phyloP scores from a whole-genome alignment of 2,888 invertebrate genomes.

The Frankliniella fusca region DNA sequence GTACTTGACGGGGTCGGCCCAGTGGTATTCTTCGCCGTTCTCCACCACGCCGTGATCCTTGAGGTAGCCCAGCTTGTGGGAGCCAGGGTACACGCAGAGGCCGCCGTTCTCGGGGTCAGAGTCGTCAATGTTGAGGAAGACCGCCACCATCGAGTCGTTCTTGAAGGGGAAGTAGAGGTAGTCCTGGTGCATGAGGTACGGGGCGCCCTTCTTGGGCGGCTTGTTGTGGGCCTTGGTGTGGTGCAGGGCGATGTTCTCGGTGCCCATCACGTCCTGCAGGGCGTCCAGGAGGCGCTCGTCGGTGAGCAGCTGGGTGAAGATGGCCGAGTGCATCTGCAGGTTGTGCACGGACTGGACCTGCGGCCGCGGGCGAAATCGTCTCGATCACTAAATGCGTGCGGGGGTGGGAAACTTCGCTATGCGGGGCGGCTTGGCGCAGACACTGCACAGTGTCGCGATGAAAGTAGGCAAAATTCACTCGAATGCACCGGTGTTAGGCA shows the following conservation, averaged over 20 bases:
- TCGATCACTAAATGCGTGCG: no score
- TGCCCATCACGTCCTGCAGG: constrained; percentile 54
- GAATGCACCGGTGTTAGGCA: no score
- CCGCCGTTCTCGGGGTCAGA: constrained; percentile 57
- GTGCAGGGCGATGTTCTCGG: constrained; percentile 55
- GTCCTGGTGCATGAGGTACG: constrained; percentile 60
- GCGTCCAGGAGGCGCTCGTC: constrained; percentile 53
- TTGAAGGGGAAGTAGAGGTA: constrained; percentile 59
- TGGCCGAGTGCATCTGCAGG: constrained; percentile 55
- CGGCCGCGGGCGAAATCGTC: background rate
- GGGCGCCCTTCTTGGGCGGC: constrained; percentile 56
- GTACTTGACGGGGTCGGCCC: constrained; percentile 43
- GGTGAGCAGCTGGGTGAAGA: constrained; percentile 52
- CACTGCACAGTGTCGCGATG: background rate
- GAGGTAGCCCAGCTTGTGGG: constrained; percentile 56
- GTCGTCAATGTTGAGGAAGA: constrained; percentile 56
- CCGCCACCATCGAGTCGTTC: constrained; percentile 56
- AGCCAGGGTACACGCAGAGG: constrained; percentile 57
- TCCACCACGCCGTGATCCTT: constrained; percentile 51
- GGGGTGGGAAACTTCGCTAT: no score
- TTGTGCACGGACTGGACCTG: constrained; percentile 59
- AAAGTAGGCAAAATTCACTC: no score
- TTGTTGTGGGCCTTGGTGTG: constrained; percentile 60
- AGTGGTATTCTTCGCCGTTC: background rate
- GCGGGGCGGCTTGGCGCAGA: background rate